These are phyloP conservation scores for Sebastes oblongus DNA, from an alignment of 2,797 vertebrate genomes.

Conservation along the genomic window DNA sequence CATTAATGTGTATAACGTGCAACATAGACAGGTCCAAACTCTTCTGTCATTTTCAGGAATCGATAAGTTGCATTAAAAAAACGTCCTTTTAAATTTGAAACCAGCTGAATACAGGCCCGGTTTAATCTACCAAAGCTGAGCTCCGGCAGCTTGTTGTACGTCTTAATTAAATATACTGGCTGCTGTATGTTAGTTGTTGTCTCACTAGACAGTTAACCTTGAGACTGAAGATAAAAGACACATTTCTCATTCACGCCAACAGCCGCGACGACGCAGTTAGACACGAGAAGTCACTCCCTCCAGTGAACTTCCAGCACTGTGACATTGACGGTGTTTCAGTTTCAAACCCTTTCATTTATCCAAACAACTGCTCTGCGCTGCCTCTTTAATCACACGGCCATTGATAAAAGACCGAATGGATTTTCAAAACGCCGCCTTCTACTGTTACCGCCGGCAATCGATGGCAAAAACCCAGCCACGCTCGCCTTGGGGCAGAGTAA, in stretches of 20 bases:
- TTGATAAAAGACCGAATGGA: conserved; percentile 21
- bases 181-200: neutral
- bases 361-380: neutral
- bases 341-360: conserved; percentile 20
- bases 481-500: conserved; percentile 28
- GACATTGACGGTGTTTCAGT: conserved; percentile 36
- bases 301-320: conserved; percentile 5
- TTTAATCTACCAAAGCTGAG: neutral
- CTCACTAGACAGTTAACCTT: conserved; percentile 39
- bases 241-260: conserved; percentile 27
- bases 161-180: neutral
- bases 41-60: neutral
- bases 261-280: neutral
- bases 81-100: neutral
- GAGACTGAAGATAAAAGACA: conserved; percentile 31
- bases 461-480: conserved; percentile 35
- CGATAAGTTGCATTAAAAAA: neutral
- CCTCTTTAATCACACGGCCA: conserved; percentile 30
- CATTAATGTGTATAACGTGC: neutral
- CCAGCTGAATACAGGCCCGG: neutral
- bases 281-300: conserved; percentile 8
- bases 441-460: conserved; percentile 36
- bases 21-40: neutral
- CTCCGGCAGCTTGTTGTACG: neutral
- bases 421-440: conserved; percentile 27